Evolutionary conservation across 2,797 vertebrate genomes (phyloP).

Genomic region (Brotula barbata): DNA sequence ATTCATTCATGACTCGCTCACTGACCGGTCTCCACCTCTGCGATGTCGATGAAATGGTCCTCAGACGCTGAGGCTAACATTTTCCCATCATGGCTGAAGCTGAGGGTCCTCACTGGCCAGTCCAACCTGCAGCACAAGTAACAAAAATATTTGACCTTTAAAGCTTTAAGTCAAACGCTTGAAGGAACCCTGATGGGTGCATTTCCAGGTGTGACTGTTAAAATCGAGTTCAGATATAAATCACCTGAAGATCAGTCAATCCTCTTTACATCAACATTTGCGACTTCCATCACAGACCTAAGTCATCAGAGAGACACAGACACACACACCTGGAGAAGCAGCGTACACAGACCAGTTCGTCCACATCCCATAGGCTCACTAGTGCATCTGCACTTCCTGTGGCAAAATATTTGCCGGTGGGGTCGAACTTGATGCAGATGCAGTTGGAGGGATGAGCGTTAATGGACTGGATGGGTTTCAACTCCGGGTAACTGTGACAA

Average conservation of each 20-base stretch:
- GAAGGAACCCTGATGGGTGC: too few species aligned
- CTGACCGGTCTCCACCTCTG: constrained; percentile 95
- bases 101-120: constrained; percentile 96
- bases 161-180: too few species aligned
- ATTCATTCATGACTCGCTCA: too few species aligned
- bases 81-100: constrained; percentile 97
- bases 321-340: constrained; percentile 92
- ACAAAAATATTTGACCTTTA: too few species aligned
- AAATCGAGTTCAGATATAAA: too few species aligned
- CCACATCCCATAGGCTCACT: constrained; percentile 96
- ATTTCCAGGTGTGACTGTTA: too few species aligned
- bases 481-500: constrained; percentile 90
- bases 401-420: constrained; percentile 95
- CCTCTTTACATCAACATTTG: too few species aligned
- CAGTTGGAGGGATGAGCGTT: constrained; percentile 99
- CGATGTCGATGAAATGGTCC: constrained; percentile 98
- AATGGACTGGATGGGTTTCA: constrained; percentile 98
- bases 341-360: constrained; percentile 94
- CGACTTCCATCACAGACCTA: too few species aligned
- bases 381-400: constrained; percentile 95
- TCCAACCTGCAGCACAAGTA: constrained; percentile 85
- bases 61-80: constrained; percentile 97
- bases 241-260: too few species aligned
- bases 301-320: background rate
- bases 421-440: constrained; percentile 99